Conservation (phyloP, 2,888 invertebrate species). For the Cataglyphis altisquamis region DNA sequence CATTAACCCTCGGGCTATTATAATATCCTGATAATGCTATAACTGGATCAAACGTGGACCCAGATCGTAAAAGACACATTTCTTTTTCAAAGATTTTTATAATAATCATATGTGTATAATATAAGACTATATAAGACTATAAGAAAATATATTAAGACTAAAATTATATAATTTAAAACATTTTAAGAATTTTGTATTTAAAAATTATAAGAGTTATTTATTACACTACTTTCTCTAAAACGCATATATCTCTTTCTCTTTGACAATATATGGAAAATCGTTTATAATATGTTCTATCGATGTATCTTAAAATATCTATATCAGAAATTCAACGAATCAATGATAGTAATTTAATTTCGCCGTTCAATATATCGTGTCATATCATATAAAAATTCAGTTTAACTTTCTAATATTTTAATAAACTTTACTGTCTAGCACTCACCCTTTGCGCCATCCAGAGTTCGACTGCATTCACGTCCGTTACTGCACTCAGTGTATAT, state of each 20-base stretch:
- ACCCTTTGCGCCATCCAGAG: background rate
- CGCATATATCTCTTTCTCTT: background rate
- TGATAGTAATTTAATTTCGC: background rate
- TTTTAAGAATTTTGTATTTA: background rate
- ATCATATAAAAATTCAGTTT: background rate
- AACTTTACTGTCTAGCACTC: conserved; percentile 6
- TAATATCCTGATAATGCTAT: conserved; percentile 36
- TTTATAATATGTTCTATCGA: background rate
- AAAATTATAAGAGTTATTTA: background rate
- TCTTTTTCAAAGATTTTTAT: background rate
- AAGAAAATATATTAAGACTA: background rate
- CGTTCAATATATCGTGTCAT: background rate
- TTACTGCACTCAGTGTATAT: background rate
- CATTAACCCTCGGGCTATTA: conserved; percentile 41
- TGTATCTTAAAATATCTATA: background rate
- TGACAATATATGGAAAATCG: background rate
- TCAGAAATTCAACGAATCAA: background rate
- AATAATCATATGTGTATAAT: conserved; percentile 2
- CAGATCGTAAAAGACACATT: background rate
- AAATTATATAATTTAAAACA: background rate
- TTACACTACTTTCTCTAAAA: background rate
- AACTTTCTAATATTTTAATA: conserved; percentile 19
- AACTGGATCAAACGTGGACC: conserved; percentile 12
- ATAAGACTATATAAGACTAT: background rate
- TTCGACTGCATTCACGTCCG: background rate